phyloP scores from a whole-genome alignment of 2,888 invertebrate species.

The Andrena flavipes region DNA sequence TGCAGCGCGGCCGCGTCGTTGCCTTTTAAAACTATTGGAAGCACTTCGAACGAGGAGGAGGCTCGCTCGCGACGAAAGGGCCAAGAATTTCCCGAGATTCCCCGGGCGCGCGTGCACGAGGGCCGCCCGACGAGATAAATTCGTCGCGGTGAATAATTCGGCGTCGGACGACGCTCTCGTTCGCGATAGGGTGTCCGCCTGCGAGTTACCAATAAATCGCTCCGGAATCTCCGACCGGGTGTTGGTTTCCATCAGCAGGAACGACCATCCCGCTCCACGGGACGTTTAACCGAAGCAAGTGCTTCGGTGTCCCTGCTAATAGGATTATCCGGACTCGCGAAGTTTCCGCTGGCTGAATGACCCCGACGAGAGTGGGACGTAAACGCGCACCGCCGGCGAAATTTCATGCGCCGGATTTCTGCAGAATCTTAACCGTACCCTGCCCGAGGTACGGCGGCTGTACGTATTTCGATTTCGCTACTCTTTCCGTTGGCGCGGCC shows the following conservation, averaged over 20 bases:
- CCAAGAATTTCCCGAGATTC: conserved; percentile 30
- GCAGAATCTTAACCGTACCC: conserved; percentile 15
- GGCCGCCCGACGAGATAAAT: conserved; percentile 40
- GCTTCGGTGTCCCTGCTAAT: conserved; percentile 70
- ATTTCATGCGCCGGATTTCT: conserved; percentile 64
- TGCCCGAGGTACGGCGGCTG: neutral
- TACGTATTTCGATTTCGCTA: conserved; percentile 37
- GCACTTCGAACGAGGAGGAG: neutral
- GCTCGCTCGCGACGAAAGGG: neutral
- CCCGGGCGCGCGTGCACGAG: neutral
- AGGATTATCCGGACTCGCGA: conserved; percentile 72
- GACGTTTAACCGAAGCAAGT: conserved; percentile 68
- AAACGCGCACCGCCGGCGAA: conserved; percentile 55
- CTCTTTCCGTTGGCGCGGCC: neutral
- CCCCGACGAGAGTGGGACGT: conserved; percentile 47
- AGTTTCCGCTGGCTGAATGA: conserved; percentile 66
- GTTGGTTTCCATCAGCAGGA: conserved; percentile 69
- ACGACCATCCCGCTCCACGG: conserved; percentile 54
- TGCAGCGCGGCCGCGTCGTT: conserved; percentile 1
- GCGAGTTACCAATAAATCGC: conserved; percentile 52
- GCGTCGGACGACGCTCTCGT: conserved; percentile 30
- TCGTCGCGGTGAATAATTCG: conserved; percentile 55
- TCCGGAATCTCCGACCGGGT: conserved; percentile 45
- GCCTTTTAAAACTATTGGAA: conserved; percentile 14
- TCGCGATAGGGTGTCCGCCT: conserved; percentile 31